Conservation (phyloP, 2,113 vertebrate species). For the Nyctereutes procyonoides region DNA sequence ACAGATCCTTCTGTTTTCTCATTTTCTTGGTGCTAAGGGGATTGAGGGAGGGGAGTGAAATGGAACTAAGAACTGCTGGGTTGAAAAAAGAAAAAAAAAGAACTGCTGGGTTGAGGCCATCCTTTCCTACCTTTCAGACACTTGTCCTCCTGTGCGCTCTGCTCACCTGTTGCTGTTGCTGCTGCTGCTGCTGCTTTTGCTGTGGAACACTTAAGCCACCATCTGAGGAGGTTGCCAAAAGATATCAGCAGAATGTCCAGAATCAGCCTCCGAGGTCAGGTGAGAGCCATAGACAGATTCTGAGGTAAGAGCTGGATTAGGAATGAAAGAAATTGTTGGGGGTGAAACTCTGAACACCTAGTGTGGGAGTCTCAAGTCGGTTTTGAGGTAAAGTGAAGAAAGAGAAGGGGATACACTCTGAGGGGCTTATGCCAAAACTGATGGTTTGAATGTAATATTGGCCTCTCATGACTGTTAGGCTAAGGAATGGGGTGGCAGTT, state of each 20-base stretch:
- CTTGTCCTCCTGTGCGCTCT: conserved; percentile 89
- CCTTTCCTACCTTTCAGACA: conserved; percentile 79
- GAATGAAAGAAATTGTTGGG: background rate
- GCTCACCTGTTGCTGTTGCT: conserved; percentile 94
- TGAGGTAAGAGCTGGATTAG: background rate
- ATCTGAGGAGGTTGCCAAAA: conserved; percentile 84
- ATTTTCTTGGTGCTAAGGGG: background rate
- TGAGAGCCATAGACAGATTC: background rate
- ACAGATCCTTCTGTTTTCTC: background rate
- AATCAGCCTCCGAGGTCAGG: conserved; percentile 31
- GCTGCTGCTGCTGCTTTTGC: conserved; percentile 96
- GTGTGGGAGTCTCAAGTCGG: conserved; percentile 88
- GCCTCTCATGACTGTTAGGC: background rate
- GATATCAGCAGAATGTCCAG: background rate
- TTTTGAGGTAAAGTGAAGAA: background rate
- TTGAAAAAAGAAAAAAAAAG: background rate
- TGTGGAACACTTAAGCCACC: conserved; percentile 92
- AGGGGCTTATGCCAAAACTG: background rate
- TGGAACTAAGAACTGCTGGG: background rate
- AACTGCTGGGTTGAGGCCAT: background rate
- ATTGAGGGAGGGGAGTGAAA: background rate
- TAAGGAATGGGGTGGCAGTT: background rate
- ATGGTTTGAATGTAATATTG: background rate
- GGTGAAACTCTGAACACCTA: conserved; percentile 87
- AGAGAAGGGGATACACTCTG: background rate